Evolutionary conservation across 1,140 invertebrate genomes (phyloP).

Genomic region (Lucilia sericata): DNA sequence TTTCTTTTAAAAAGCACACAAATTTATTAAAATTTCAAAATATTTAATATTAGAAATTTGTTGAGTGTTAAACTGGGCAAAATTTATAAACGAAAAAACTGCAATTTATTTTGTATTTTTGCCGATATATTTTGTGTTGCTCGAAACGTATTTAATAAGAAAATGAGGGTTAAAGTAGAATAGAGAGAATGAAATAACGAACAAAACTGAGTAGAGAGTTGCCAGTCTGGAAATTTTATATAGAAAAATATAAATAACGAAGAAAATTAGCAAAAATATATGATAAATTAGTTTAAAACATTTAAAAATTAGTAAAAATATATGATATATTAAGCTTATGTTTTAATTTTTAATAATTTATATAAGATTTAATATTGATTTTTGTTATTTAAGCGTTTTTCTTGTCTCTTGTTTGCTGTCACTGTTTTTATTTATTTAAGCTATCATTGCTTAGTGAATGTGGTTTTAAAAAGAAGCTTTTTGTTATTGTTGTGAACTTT

Average conservation of each 20-base stretch:
- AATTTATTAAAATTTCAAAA: neutral
- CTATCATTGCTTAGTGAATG: neutral
- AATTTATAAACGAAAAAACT: neutral
- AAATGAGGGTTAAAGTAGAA: neutral
- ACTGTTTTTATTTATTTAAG: neutral
- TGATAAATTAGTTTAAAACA: too few relatives aligned
- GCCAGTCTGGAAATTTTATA: neutral
- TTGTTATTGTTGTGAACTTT: neutral
- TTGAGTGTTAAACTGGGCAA: neutral
- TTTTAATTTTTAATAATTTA: too few relatives aligned
- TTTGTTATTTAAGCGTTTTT: neutral
- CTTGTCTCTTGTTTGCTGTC: neutral
- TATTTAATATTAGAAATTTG: neutral
- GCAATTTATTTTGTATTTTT: conserved; percentile 6
- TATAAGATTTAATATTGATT: neutral
- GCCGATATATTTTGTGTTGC: conserved; percentile 26
- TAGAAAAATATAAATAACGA: too few relatives aligned
- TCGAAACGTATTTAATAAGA: conserved; percentile 2
- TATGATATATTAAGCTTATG: too few relatives aligned
- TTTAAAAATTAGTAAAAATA: too few relatives aligned
- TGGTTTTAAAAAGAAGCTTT: neutral
- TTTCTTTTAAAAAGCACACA: neutral
- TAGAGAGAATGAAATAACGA: neutral
- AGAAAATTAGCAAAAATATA: too few relatives aligned
- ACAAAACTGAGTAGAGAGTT: neutral